Evolutionary conservation across 53 echinoderm and acorn worm species (phyloP), one percentile per base, ranked within the genome.

Genomic region (Temnopleurus reevesii): DNA sequence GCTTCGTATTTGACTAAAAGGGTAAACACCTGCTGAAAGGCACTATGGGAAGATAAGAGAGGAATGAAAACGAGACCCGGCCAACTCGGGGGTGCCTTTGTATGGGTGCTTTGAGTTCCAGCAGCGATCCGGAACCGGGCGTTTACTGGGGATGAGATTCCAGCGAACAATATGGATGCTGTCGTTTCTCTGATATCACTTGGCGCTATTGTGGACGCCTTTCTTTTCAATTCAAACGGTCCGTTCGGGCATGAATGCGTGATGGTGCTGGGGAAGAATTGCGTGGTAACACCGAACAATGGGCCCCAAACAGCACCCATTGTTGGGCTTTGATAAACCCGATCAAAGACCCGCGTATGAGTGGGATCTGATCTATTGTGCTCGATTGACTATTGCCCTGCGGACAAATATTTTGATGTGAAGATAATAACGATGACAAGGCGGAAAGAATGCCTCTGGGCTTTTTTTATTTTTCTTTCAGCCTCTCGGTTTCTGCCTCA

Each of bases 351-450:
- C 83, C 35, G 83, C 83, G 29, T 54, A n/a, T 2, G 83, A 83
- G 83, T 83, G 56, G 83, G 83, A 55, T 83, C 30, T 55, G 83
- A 15, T 23, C 27, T 31, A 55, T 83, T 83, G 83, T 83, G 53
- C 49, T 35, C 36, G 15, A 2, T 34, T 28, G 57, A 83, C 83
- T 83, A 55, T 35, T 31, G 83, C 31, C 83, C 83, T 23, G 54
- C 54, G 56, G 83, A 55, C 83, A 83, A 83, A 83, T 83, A 83
- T 83, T 83, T 83, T 83, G 83, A 83, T 83, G 83, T 8, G 83
- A 33, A 83, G 83, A 83, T 83, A 83, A 83, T 83, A 35, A 83
- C 53, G 83, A 36, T 83, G 83, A 83, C 83, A 83, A 21, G 83
- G 8, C 28, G 5, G 55, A 18, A 6, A n/a, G 54, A 79, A 28